Base-by-base conservation (phyloP, 2,113 vertebrate species). In the Protomyctophum bolini region DNA sequence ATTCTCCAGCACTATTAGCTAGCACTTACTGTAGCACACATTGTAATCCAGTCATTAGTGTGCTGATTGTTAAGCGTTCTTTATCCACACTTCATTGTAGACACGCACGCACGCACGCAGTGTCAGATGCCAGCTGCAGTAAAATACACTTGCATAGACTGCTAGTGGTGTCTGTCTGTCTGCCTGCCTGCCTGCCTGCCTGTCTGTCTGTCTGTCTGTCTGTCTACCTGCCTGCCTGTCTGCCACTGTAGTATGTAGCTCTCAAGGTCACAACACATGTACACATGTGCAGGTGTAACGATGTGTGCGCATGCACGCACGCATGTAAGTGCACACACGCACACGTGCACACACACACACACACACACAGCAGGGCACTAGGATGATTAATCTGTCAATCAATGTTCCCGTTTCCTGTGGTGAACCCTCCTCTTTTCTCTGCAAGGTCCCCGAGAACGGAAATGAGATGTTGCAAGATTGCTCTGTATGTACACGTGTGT, bases 381-480 rank as follows among this genome's bases (percentile, higher is more conserved):
- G 86, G 88, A 93, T 93, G 90, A 93, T 94, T 92, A 92, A 91
- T 91, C 91, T 93, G 92, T 94, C 93, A 93, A 93, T 93, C 93
- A 92, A 85, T 89, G 80, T 83, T 83, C 70, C 82, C 73, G 86
- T 86, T 88, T 90, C 89, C 90, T 87, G 84, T 71, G 55, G 81
- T 81, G 87, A 84, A 80, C 87, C 88, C 83, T 87, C 88, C 89
- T 83, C 80, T 79, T 87, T 83, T 79, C 84, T 76, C 86, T 70
- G 76, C 75, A 79, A 85, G 80, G 81, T 77, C 82, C 72, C 83
- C 61, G 75, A 67, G 72, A 86, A 81, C 79, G 79, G 79, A 89
- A 87, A 86, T 58, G 63, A 88, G 83, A 85, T 83, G 83, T 79
- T 87, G 79, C 72, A 7, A 83, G 81, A 83, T 77, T 74, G 70